phyloP scores from a whole-genome alignment of 2,797 vertebrate species.

The Lycodopsis pacificus region DNA sequence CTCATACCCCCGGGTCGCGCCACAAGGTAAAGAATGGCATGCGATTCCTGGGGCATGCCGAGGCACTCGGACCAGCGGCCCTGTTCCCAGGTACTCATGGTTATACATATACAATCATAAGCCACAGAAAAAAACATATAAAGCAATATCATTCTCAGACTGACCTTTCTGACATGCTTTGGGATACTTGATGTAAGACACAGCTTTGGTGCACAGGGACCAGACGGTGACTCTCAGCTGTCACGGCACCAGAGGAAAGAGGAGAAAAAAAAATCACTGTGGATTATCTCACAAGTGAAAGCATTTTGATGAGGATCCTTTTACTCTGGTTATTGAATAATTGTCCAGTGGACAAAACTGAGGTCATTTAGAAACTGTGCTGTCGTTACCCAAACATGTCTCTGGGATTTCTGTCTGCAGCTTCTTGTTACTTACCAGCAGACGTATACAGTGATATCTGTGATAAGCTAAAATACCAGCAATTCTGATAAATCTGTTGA shows the following conservation, averaged over 20 bases:
- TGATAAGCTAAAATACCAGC: neutral
- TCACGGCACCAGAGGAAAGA: constrained; percentile 42
- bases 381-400: neutral
- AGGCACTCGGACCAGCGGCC: constrained; percentile 41
- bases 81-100: constrained; percentile 69
- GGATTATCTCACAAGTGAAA: constrained; percentile 37
- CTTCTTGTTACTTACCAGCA: neutral
- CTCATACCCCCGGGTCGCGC: constrained; percentile 53
- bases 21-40: constrained; percentile 72
- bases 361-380: too few relatives aligned
- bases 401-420: neutral
- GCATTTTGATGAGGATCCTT: neutral
- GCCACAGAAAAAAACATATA: constrained; percentile 39
- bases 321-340: neutral
- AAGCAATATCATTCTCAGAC: constrained; percentile 66
- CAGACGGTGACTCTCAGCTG: constrained; percentile 98
- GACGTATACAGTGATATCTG: neutral
- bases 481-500: neutral
- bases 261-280: neutral
- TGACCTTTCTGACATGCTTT: constrained; percentile 97
- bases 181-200: constrained; percentile 98
- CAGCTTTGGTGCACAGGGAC: constrained; percentile 97
- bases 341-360: neutral
- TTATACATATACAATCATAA: constrained; percentile 32
- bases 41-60: constrained; percentile 62